phyloP scores from a whole-genome alignment of 2,113 vertebrate species.

The Martes martes region DNA sequence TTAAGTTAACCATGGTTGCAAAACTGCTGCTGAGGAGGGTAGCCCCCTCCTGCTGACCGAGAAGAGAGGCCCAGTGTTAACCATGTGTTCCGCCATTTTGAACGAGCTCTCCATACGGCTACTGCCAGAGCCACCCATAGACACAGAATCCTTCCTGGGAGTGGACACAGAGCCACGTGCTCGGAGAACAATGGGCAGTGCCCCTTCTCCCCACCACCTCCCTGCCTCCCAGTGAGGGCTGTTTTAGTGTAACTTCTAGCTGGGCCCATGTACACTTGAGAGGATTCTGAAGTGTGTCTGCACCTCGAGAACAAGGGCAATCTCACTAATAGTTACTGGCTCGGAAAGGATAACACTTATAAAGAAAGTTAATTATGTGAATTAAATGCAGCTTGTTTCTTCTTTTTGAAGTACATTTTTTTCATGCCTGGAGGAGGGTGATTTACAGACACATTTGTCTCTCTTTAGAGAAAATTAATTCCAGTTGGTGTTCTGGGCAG shows the following conservation, averaged over 20 bases:
- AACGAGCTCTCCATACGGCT: background rate
- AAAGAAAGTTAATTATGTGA: conserved; percentile 72
- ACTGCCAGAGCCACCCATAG: too few relatives aligned
- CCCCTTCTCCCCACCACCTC: background rate
- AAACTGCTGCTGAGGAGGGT: background rate
- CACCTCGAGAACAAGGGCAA: background rate
- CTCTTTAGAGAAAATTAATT: conserved; percentile 75
- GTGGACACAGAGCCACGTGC: background rate
- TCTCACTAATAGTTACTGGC: conserved; percentile 52
- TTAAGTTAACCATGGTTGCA: background rate
- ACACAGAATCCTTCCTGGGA: fast-evolving
- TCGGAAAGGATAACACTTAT: conserved; percentile 62
- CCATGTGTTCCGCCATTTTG: background rate
- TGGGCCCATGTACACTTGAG: background rate
- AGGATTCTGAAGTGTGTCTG: background rate
- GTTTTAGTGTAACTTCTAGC: background rate
- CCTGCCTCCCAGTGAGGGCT: background rate
- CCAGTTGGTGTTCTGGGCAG: conserved; percentile 65
- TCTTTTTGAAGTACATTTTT: conserved; percentile 76
- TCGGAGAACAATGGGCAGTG: background rate
- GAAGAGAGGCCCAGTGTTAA: background rate
- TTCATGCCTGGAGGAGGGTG: conserved; percentile 68
- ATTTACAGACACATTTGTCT: conserved; percentile 76
- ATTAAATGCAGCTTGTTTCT: conserved; percentile 71
- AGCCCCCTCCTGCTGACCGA: background rate